Evolutionary conservation across 2,888 invertebrate species (phyloP), one percentile per base, ranked within the genome.

Genomic region (Tachina fera): DNA sequence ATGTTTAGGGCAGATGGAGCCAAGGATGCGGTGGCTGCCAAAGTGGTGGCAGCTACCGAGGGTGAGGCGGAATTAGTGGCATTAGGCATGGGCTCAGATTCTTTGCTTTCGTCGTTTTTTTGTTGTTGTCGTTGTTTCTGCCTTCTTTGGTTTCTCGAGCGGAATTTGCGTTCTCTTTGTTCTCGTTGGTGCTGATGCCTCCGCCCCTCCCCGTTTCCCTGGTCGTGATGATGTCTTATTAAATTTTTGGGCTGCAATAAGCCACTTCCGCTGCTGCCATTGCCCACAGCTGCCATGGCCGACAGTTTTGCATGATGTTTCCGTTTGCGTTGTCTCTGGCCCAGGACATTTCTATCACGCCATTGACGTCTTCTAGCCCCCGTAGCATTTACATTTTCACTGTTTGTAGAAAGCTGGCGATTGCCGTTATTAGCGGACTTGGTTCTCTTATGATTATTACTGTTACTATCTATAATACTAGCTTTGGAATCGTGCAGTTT

Each of bases 1-100:
- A 92, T 88, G 87, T 92, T 92, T 51, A 91, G 76, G 22, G 90
- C 90, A 19, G 90, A 90, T 67, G 91, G 91, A 47, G 91, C 91
- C 78, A 91, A 70, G 61, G 90, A 88, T 6, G 91, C 90, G 4
- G 91, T 90, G 6, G 91, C 90, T 10, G 91, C 91, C 67, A 91
- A 86, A 14, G 92, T 91, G 4, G 91, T 89, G n/a, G 91, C 88
- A 1, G 90, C 89, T 3, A 89, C 89, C 49, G 91, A 89, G 19
- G 89, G 87, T 68, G 91, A 88, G 43, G 91, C 89, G 58, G 89
- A 88, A 87, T 60, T 87, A 78, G n/a, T 88, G 85, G 68, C 89
- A 89, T n/a, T 90, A 87, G 19, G 89, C 75, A 65, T 74, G 31
- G 77, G 86, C 49, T 88, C 22, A 70, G 60, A 14, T 1, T 53